Evolutionary conservation across 2,113 vertebrate species (phyloP).

Genomic region (Zosterops lateralis): DNA sequence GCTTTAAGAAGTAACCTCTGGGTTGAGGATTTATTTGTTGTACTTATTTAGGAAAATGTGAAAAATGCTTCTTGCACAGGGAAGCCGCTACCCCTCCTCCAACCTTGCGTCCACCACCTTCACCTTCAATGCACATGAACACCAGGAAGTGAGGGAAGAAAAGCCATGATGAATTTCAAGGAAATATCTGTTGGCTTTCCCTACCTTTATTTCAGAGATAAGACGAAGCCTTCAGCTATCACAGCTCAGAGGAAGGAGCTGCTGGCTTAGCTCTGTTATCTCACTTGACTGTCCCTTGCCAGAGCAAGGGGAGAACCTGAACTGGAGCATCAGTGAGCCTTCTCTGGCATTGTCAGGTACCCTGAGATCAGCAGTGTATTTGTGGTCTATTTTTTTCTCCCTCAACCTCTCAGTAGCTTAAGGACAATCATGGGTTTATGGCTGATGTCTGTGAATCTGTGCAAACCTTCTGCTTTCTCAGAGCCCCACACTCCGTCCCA

Average conservation of each 20-base stretch:
- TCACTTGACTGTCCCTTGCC: neutral
- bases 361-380: neutral
- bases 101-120: neutral
- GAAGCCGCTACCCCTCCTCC: neutral
- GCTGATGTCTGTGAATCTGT: neutral
- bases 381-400: neutral
- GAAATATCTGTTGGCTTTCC: neutral
- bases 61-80: neutral
- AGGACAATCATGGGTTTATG: neutral
- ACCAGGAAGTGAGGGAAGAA: neutral
- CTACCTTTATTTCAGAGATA: neutral
- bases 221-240: neutral
- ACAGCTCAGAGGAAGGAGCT: neutral
- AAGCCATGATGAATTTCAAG: neutral
- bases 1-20: neutral
- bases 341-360: neutral
- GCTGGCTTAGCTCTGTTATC: neutral
- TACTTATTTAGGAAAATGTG: neutral
- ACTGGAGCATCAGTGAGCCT: neutral
- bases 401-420: neutral
- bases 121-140: neutral
- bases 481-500: neutral
- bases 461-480: neutral
- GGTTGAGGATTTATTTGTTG: neutral
- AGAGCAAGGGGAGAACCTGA: neutral